These are phyloP conservation scores for Syngnathoides biaculeatus DNA, from an alignment of 2,113 vertebrate species.

Conservation along the genomic window DNA sequence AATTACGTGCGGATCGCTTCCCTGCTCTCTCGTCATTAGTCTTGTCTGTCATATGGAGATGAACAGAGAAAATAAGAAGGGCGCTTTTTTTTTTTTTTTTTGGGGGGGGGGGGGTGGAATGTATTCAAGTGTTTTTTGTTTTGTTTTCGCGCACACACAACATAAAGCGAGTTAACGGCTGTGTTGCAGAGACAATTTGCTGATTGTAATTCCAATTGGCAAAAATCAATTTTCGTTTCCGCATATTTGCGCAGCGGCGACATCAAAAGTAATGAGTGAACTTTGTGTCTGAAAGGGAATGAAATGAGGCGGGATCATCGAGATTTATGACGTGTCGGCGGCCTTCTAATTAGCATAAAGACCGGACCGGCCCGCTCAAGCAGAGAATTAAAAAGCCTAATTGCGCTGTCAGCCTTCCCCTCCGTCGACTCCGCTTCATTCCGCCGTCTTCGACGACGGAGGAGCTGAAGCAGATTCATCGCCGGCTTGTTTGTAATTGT, in stretches of 20 bases:
- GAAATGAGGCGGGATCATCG: slow-evolving; percentile 85
- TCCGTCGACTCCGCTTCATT: slow-evolving; percentile 75
- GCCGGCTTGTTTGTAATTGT: slow-evolving; percentile 64
- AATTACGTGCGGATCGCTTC: slow-evolving; percentile 69
- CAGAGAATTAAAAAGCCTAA: slow-evolving; percentile 99
- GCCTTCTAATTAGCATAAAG: slow-evolving; percentile 92
- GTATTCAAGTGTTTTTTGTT: slow-evolving; percentile 18
- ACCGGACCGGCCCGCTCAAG: slow-evolving; percentile 96
- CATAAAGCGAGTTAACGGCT: slow-evolving; percentile 61
- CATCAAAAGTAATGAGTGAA: slow-evolving; percentile 47
- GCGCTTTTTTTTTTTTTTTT: slow-evolving; percentile 32
- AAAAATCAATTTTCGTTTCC: slow-evolving; percentile 1
- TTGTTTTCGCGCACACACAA: slow-evolving; percentile 17
- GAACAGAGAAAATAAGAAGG: slow-evolving; percentile 36
- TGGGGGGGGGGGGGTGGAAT: too few species aligned
- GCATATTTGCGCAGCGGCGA: slow-evolving; percentile 1
- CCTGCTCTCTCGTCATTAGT: slow-evolving; percentile 63
- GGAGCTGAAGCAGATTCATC: slow-evolving; percentile 58
- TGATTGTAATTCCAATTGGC: slow-evolving; percentile 1
- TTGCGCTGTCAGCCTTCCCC: slow-evolving; percentile 93
- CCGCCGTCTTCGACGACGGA: slow-evolving; percentile 56
- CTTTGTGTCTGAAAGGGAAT: slow-evolving; percentile 54
- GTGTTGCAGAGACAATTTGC: slow-evolving; percentile 6
- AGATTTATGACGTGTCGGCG: slow-evolving; percentile 89
- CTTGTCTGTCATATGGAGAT: slow-evolving; percentile 64